phyloP scores from a whole-genome alignment of 2,888 invertebrate species.

The Tenthredo mesomela region DNA sequence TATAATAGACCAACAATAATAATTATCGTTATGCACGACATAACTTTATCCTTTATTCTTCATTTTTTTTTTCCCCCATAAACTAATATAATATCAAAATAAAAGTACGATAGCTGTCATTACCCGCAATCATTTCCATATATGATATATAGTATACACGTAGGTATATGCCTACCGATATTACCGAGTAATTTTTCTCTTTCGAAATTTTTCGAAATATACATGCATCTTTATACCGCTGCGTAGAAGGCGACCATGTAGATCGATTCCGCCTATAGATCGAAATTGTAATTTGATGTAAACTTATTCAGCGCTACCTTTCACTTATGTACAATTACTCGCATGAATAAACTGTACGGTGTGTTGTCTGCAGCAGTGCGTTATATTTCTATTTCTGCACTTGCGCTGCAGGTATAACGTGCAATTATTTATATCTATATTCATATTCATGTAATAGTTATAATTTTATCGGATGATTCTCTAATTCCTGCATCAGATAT shows the following conservation, averaged over 20 bases:
- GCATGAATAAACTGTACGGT: conserved; percentile 2
- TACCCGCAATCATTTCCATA: neutral
- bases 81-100: neutral
- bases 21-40: neutral
- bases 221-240: neutral
- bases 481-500: too few species aligned
- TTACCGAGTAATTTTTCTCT: neutral
- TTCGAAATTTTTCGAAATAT: neutral
- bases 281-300: conserved; percentile 42
- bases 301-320: conserved; percentile 40
- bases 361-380: neutral
- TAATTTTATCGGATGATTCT: neutral
- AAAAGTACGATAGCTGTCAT: neutral
- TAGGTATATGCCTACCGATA: neutral
- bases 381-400: conserved; percentile 20
- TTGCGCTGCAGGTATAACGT: neutral
- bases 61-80: neutral
- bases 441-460: neutral
- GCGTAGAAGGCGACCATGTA: neutral
- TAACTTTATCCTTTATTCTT: neutral
- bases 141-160: too few species aligned
- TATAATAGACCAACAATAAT: neutral
- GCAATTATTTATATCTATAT: neutral
- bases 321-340: conserved; percentile 31
- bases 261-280: conserved; percentile 9